Base-by-base conservation (phyloP, 2,888 invertebrate species). In the Biston stratarius region DNA sequence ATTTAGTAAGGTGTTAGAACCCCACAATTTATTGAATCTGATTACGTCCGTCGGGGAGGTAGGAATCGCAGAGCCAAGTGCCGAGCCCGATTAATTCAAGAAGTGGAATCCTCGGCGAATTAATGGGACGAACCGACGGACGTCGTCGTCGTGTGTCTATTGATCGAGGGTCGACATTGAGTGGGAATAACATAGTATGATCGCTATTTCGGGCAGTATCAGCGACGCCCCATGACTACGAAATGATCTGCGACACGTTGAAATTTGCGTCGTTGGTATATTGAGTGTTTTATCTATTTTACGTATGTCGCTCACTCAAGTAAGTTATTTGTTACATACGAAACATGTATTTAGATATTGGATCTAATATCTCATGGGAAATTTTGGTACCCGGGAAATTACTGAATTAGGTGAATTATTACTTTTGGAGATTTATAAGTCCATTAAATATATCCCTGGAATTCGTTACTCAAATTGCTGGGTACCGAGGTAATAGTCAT, bases 21-120 rank as follows among this genome's bases (percentile, higher is more conserved):
- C 42, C 55, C 53, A 42, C 44, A 52, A n/a, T 42, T 55, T 34
- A 11, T 15, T 33, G 15, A 24, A 36, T 15, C 53, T 61, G 40
- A 52, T 45, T 61, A 47, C 57, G 66, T 24, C 42, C 61, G 51
- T 34, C 38, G 45, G 62, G 34, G 55, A 51, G 51, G 48, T 61
- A 53, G 57, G 33, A 60, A 63, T 82, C 77, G 82, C 80, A 77
- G 80, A 77, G 74, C 77, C 79, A 81, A 81, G 82, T 77, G 82
- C 82, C 79, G 82, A 78, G 77, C 83, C 80, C 89, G 86, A 90
- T 90, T 90, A 90, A 91, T 89, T 90, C 88, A 88, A 90, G 89
- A 86, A 89, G 85, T 85, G 85, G 83, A 84, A 83, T 85, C 84
- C 86, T 85, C 79, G 74, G 74, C 78, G 84, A 88, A 88, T 89